These are phyloP conservation scores for Holacanthus passer DNA, from an alignment of 2,113 vertebrate species.

Conservation along the genomic window DNA sequence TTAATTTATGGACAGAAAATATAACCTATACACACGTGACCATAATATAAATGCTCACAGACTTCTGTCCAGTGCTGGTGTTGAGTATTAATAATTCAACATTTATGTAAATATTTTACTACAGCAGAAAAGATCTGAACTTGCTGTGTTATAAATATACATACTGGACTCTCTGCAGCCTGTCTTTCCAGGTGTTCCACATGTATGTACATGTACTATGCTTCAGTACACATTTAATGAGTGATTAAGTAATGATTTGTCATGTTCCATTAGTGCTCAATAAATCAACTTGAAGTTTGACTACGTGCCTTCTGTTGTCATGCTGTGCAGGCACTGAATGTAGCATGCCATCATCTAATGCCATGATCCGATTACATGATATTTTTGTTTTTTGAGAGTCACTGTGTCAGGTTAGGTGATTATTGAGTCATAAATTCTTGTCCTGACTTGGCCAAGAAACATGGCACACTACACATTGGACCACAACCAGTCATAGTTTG, in stretches of 20 bases:
- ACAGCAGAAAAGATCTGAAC: slow-evolving; percentile 1
- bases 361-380: neutral
- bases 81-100: slow-evolving; percentile 48
- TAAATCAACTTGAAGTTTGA: neutral
- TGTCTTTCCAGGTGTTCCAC: neutral
- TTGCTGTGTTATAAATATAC: slow-evolving; percentile 23
- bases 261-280: neutral
- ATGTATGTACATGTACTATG: neutral
- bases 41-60: neutral
- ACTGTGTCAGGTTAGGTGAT: neutral
- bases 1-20: neutral
- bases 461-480: neutral
- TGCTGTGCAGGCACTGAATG: too few species aligned
- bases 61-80: neutral
- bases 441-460: neutral
- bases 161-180: neutral
- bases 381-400: neutral
- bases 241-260: neutral
- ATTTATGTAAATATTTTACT: slow-evolving; percentile 46
- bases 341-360: too few species aligned
- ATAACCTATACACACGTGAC: neutral
- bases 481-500: too few species aligned
- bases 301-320: neutral
- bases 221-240: neutral
- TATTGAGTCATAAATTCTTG: neutral